phyloP scores from a whole-genome alignment of 2,113 vertebrate species.

The Python bivittatus region DNA sequence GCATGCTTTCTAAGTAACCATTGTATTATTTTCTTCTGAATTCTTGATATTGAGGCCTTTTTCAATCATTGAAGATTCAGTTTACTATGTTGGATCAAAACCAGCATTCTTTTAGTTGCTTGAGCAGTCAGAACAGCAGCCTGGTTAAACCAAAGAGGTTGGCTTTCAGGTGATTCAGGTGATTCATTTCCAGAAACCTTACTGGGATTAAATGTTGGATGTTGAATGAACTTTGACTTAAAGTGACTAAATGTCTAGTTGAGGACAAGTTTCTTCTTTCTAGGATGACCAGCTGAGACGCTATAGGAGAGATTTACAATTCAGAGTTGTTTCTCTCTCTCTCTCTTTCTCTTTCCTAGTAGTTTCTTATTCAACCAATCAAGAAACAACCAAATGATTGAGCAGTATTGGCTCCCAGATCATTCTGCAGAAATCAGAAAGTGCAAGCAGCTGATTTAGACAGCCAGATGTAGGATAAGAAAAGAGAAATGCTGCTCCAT shows the following conservation, averaged over 20 bases:
- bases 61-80: not conserved
- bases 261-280: not conserved
- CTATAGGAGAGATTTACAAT: not conserved
- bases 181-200: not conserved
- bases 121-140: not conserved
- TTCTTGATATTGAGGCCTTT: not conserved
- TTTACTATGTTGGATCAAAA: constrained; percentile 22
- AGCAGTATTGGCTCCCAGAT: not conserved
- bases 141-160: not conserved
- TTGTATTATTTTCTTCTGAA: not conserved
- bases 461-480: too few species aligned
- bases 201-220: not conserved
- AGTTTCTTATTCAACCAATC: too few species aligned
- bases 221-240: not conserved
- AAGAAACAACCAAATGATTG: not conserved
- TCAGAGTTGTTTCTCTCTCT: not conserved
- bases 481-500: too few species aligned
- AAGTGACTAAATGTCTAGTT: not conserved
- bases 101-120: not conserved
- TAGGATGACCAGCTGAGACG: not conserved
- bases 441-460: too few species aligned
- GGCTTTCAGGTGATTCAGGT: not conserved
- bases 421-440: too few species aligned
- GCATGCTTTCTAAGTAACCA: not conserved
- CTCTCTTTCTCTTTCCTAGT: not conserved